These are phyloP conservation scores for Cybosia mesomella DNA, from an alignment of 2,888 invertebrate genomes.

Conservation along the genomic window DNA sequence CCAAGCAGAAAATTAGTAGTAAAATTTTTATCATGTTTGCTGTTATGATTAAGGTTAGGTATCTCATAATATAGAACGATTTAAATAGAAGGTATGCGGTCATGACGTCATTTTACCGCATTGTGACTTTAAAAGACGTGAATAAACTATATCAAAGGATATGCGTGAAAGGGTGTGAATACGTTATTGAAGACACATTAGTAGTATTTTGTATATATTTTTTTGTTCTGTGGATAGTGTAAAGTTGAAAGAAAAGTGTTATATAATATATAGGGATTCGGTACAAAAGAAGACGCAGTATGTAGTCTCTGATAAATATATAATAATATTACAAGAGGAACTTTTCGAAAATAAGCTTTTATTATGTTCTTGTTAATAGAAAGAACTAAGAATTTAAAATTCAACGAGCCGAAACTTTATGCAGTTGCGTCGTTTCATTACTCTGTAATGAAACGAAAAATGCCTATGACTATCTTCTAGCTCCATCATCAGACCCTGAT, in stretches of 20 bases:
- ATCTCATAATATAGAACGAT: background rate
- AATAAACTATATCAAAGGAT: conserved; percentile 2
- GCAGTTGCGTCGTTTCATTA: no score
- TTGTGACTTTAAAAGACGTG: background rate
- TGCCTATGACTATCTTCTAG: no score
- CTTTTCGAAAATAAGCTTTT: no score
- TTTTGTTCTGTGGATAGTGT: no score
- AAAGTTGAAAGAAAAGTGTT: background rate
- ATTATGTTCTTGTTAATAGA: no score
- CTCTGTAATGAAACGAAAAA: no score
- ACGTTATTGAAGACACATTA: conserved; percentile 1
- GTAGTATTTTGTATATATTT: no score
- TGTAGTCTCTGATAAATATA: background rate
- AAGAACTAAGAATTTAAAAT: no score
- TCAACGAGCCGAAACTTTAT: no score
- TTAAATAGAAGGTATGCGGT: background rate
- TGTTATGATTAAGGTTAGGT: no score
- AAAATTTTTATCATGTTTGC: background rate
- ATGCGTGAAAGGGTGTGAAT: background rate
- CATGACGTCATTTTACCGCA: background rate
- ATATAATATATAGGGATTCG: background rate
- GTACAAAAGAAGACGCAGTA: background rate
- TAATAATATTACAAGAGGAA: background rate
- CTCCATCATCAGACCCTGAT: no score
- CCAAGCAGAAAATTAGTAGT: background rate